These are phyloP conservation scores for Masnerella sp. DNA, from an alignment of 2,888 invertebrate genomes.

Conservation along the genomic window DNA sequence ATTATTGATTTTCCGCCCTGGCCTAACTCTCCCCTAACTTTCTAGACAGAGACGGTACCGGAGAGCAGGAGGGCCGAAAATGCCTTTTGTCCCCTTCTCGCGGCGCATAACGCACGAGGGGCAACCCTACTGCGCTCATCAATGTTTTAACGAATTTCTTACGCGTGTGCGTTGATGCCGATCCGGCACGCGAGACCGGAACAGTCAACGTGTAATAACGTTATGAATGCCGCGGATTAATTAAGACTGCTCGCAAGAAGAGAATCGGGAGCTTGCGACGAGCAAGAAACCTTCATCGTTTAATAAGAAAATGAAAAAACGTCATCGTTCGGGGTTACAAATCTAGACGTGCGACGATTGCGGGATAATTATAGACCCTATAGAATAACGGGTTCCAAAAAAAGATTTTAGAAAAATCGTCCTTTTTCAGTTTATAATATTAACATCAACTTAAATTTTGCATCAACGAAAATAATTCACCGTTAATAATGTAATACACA, in stretches of 20 bases:
- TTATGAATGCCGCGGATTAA: slow-evolving; percentile 50
- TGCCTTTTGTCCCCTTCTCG: slow-evolving; percentile 73
- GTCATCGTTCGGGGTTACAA: too few species aligned
- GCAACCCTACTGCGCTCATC: slow-evolving; percentile 67
- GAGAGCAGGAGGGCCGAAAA: slow-evolving; percentile 71
- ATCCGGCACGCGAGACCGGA: slow-evolving; percentile 42
- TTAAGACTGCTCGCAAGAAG: slow-evolving; percentile 46
- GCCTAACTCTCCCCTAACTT: slow-evolving; percentile 77
- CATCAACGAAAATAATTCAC: too few species aligned
- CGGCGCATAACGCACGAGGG: slow-evolving; percentile 67
- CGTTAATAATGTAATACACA: too few species aligned
- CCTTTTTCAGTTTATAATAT: too few species aligned
- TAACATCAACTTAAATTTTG: too few species aligned
- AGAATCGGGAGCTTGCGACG: background rate
- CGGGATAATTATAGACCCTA: too few species aligned
- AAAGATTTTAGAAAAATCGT: too few species aligned
- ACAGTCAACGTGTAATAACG: slow-evolving; percentile 42
- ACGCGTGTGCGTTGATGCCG: slow-evolving; percentile 54
- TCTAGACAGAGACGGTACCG: slow-evolving; percentile 67
- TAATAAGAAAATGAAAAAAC: too few species aligned
- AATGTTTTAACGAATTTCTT: slow-evolving; percentile 68
- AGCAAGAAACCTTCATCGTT: too few species aligned
- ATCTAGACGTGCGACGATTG: too few species aligned
- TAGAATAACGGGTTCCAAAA: too few species aligned
- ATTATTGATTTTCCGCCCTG: slow-evolving; percentile 77